Evolutionary conservation across 2,888 invertebrate genomes (phyloP), one percentile per base, ranked within the genome.

Genomic region (Mimas tiliae): DNA sequence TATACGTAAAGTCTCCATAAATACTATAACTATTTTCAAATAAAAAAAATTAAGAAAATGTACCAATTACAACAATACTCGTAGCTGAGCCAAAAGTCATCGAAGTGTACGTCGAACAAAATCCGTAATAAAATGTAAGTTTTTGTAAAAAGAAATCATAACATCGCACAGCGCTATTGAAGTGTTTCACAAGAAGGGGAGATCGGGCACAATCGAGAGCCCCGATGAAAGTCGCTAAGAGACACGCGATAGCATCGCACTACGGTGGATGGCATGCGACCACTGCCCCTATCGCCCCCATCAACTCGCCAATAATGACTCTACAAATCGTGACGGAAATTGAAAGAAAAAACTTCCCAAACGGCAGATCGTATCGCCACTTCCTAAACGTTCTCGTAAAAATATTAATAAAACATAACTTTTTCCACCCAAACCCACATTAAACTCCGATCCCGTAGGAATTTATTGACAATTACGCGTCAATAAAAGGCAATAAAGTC

Each of bases 331-430:
- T 91, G 91, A 92, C 92, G 93, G 91, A 93, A 91, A 93, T 92
- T 88, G 91, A 93, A 93, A 92, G 91, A 93, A 91, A 93, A 91
- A 93, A 93, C 90, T 90, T 91, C 91, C 90, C 91, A 87, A 91
- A 83, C 86, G 86, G 79, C 88, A 87, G 93, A 93, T 93, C 92
- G 90, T 93, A 93, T 93, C 93, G 84, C 67, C 76, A 12, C 81
- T 75, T 82, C 86, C 91, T 93, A 93, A 93, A 93, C 90, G 92
- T 83, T 93, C 93, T 92, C 92, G 92, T 93, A 93, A 93, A 92
- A 93, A 93, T 93, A 93, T 93, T 93, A 93, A 93, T 93, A 93
- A 93, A 93, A 93, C 90, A 92, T 91, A 92, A 93, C 91, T 92
- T 93, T 93, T 93, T 91, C 77, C 89, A 91, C 93, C 89, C 91